These are phyloP conservation scores for Microcebus ravelobensis DNA, from an alignment of 2,113 vertebrate genomes.

Conservation along the genomic window DNA sequence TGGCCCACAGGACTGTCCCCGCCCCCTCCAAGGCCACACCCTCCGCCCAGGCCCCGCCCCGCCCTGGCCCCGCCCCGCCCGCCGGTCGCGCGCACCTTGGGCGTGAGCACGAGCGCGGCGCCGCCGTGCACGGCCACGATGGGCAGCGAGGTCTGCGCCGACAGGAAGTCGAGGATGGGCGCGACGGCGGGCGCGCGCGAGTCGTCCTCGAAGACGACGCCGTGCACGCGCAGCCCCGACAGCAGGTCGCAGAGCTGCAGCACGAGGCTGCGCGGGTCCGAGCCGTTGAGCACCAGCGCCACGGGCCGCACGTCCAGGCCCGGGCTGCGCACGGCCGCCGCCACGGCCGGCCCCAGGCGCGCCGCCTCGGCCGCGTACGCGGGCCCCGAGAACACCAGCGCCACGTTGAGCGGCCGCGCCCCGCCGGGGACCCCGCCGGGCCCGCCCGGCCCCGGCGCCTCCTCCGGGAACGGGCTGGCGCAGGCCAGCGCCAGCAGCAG, in stretches of 20 bases:
- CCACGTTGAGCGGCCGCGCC: constrained; percentile 87
- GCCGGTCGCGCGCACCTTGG: constrained; percentile 89
- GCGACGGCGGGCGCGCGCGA: constrained; percentile 88
- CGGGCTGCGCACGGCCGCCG: constrained; percentile 89
- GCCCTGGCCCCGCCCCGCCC: neutral
- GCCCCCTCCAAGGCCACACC: neutral
- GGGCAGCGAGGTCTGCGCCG: constrained; percentile 96
- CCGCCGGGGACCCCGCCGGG: constrained; percentile 85
- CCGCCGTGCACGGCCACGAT: constrained; percentile 96
- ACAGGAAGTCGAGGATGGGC: constrained; percentile 97
- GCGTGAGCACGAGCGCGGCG: constrained; percentile 94
- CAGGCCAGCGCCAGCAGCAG: constrained; percentile 91
- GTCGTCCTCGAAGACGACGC: constrained; percentile 97
- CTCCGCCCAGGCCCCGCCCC: neutral
- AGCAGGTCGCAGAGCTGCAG: constrained; percentile 96
- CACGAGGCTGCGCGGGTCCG: constrained; percentile 95
- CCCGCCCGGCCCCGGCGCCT: constrained; percentile 88
- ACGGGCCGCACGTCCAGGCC: constrained; percentile 92
- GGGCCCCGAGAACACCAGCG: constrained; percentile 86
- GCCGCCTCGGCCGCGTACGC: constrained; percentile 90
- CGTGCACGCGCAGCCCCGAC: constrained; percentile 94
- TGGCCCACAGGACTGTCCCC: neutral
- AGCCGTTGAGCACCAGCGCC: constrained; percentile 94
- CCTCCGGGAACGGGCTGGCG: constrained; percentile 79
- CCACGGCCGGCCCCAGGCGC: constrained; percentile 87